Percentiles rank a stretch among this genome's conserved stretches.
Conservation (phyloP, 2,113 vertebrate genomes). For the Heterotis niloticus region DNA sequence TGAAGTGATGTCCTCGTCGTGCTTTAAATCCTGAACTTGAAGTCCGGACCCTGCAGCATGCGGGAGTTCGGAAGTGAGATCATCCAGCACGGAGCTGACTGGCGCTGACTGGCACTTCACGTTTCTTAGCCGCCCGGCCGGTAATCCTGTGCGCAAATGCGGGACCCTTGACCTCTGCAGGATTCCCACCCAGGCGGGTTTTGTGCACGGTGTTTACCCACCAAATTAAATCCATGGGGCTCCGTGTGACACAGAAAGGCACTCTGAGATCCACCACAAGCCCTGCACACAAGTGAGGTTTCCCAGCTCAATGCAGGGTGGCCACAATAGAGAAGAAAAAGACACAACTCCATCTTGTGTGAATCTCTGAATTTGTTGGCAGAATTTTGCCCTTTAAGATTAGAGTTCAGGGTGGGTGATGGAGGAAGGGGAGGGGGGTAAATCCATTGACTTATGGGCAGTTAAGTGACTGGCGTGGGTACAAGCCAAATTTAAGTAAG, state of each 20-base stretch:
- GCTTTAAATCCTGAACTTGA: not conserved
- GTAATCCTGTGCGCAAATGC: constrained; percentile 51
- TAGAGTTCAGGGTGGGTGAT: constrained; percentile 38
- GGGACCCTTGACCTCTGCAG: constrained; percentile 46
- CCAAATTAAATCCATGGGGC: constrained; percentile 53
- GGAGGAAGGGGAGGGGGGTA: constrained; percentile 48
- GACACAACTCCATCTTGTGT: constrained; percentile 53
- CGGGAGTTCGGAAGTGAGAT: constrained; percentile 24
- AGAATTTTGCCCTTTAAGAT: constrained; percentile 58
- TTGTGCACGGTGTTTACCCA: constrained; percentile 52
- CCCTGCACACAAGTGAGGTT: constrained; percentile 52
- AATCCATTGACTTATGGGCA: constrained; percentile 67
- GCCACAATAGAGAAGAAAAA: constrained; percentile 22
- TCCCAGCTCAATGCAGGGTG: constrained; percentile 26
- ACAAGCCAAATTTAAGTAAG: constrained; percentile 63
- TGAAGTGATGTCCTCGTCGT: not conserved
- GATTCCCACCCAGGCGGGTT: constrained; percentile 60
- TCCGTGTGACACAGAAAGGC: constrained; percentile 55
- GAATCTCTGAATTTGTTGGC: constrained; percentile 65
- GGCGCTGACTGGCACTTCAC: not conserved
- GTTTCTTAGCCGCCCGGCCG: not conserved
- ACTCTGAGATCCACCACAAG: constrained; percentile 51
- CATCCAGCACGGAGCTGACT: constrained; percentile 7
- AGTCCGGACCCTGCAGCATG: not conserved
- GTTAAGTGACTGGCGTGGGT: constrained; percentile 58